Evolutionary conservation across 2,113 vertebrate species (phyloP), one percentile per base, ranked within the genome.

Genomic region (Onychorhynchus coronatus): DNA sequence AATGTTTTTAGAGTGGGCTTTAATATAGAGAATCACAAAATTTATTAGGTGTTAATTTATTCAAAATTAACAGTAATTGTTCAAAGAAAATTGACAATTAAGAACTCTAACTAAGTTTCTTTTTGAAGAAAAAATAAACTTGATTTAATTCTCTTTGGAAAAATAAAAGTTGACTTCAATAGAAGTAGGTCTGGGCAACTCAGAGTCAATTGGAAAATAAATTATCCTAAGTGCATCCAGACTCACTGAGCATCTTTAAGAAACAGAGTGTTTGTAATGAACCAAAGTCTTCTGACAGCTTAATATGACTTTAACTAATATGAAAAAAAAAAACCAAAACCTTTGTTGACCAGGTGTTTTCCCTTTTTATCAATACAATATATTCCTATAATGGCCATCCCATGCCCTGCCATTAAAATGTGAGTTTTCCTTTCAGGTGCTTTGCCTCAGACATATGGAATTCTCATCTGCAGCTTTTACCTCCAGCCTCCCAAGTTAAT

Each of bases 221-320:
- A 97, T 97, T 97, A 96, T 89, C 82, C 79, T 96, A 97, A 97
- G 70, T 95, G 86, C 70, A 96, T 94, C 94, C 96, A 97, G 93
- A 95, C 85, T 97, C 50, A 93, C 88, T 0, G 1, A 96, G 70
- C 89, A 96, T 95, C 93, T 93, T 92, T 95, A 91, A 93, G 85
- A 96, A 97, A 94, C 55, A 31, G 58, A 76, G 59, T 47, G 70
- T 88, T 97, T 47, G 62, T 83, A 96, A 95, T 92, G 66, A 97
- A 90, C 61, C 84, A 87, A 97, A 94, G 93, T 91, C 91, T 93
- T 93, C 83, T 14, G 11, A 88, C 85, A 84, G 70, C 68, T 93
- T 92, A 91, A 88, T 97, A 89, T 35, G 52, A 86, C 66, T 94
- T 95, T 89, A 91, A 74, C 61, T 84, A 96, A 68, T 72, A 78